phyloP scores from a whole-genome alignment of 53 echinoderm and acorn worm genomes.

The Holothuria leucospilota region DNA sequence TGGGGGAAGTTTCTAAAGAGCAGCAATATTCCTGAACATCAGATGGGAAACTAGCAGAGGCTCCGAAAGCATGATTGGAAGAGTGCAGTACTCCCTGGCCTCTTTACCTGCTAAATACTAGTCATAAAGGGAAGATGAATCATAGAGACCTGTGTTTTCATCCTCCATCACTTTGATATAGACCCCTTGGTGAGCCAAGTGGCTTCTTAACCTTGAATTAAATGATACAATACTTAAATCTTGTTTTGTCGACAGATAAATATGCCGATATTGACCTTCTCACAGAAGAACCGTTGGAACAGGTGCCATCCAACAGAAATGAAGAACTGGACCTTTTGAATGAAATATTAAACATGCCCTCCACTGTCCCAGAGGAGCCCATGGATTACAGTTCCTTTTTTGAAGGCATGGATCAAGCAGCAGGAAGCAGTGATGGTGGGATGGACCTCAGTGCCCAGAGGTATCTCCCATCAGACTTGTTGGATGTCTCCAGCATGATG shows the following conservation, averaged over 20 bases:
- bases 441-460: slow-evolving; percentile 44
- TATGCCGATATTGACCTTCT: slow-evolving; percentile 74
- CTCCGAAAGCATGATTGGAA: too few relatives aligned
- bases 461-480: slow-evolving; percentile 90
- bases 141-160: too few relatives aligned
- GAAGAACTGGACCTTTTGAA: slow-evolving; percentile 91
- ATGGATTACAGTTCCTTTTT: slow-evolving; percentile 56
- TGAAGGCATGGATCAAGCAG: slow-evolving; percentile 45
- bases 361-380: slow-evolving; percentile 69
- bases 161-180: too few relatives aligned
- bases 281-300: slow-evolving; percentile 63
- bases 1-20: too few relatives aligned
- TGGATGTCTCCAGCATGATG: slow-evolving; percentile 76
- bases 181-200: too few relatives aligned
- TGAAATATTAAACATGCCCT: slow-evolving; percentile 96
- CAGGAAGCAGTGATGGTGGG: neutral
- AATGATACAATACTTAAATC: too few relatives aligned
- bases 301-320: slow-evolving; percentile 42
- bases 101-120: too few relatives aligned
- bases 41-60: too few relatives aligned
- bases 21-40: too few relatives aligned
- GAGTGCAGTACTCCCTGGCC: too few relatives aligned
- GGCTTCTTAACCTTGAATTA: too few relatives aligned
- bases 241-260: slow-evolving; percentile 30
- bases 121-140: too few relatives aligned